A percentile compares a stretch with the other conserved stretches of the same genome.
These are phyloP conservation scores for Sparus aurata DNA, from an alignment of 2,797 vertebrate genomes.

Conservation along the genomic window DNA sequence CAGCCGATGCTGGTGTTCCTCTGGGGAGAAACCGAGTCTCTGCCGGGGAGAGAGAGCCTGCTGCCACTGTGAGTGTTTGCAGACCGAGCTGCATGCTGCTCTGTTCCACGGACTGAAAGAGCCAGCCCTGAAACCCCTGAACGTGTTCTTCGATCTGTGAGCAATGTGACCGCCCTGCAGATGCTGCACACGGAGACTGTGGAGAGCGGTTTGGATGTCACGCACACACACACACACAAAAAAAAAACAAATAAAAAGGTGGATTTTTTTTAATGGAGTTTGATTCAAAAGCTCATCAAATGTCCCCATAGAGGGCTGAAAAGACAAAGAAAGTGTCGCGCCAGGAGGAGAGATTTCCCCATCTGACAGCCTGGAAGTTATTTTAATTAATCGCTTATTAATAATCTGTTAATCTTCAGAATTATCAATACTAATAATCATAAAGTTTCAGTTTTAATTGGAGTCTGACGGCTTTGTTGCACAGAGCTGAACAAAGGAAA, in stretches of 20 bases:
- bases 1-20: background rate
- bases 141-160: background rate
- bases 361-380: background rate
- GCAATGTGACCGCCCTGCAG: background rate
- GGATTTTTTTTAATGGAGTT: background rate
- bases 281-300: background rate
- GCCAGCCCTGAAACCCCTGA: background rate
- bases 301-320: background rate
- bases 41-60: background rate
- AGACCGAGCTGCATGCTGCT: slow-evolving; percentile 11
- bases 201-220: background rate
- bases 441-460: slow-evolving; percentile 15
- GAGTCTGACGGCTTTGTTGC: slow-evolving; percentile 28
- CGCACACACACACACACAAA: background rate
- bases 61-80: background rate
- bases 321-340: background rate
- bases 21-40: background rate
- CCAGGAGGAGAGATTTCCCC: background rate
- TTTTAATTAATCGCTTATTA: slow-evolving; percentile 13
- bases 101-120: background rate
- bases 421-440: background rate
- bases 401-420: background rate
- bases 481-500: slow-evolving; percentile 61
- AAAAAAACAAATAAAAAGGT: background rate
- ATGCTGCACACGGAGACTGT: background rate